These are phyloP conservation scores for Chrysolina haemoptera DNA, from an alignment of 2,888 invertebrate species.

Conservation along the genomic window DNA sequence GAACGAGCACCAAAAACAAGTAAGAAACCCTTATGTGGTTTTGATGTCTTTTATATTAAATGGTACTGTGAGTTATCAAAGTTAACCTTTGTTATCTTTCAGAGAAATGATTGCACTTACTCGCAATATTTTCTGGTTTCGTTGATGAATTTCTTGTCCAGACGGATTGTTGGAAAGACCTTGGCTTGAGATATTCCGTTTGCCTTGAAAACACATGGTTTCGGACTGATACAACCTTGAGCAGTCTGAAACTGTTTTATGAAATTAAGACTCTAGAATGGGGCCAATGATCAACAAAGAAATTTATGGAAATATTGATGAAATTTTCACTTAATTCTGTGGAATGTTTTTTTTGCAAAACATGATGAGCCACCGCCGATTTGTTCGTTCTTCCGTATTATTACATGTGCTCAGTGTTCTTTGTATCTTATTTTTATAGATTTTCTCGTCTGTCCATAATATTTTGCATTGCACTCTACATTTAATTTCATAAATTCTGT, in stretches of 20 bases:
- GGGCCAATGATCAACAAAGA: too few relatives aligned
- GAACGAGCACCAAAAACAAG: slow-evolving; percentile 1
- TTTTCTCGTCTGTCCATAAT: too few relatives aligned
- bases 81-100: slow-evolving; percentile 44
- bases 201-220: slow-evolving; percentile 29
- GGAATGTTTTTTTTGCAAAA: too few relatives aligned
- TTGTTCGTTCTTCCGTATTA: too few relatives aligned
- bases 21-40: slow-evolving; percentile 9
- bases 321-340: too few relatives aligned
- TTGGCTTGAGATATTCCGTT: slow-evolving; percentile 26
- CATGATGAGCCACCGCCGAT: too few relatives aligned
- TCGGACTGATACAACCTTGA: slow-evolving; percentile 31
- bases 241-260: slow-evolving; percentile 29
- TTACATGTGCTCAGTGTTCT: too few relatives aligned
- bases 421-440: too few relatives aligned
- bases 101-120: slow-evolving; percentile 48
- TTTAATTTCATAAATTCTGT: too few relatives aligned
- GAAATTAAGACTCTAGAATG: too few relatives aligned
- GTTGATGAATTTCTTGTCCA: slow-evolving; percentile 47
- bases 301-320: too few relatives aligned
- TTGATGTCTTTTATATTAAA: slow-evolving; percentile 30
- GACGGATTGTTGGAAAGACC: slow-evolving; percentile 34
- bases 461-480: too few relatives aligned
- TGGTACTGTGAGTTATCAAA: slow-evolving; percentile 41
- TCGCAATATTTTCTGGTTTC: slow-evolving; percentile 43